Evolutionary conservation across 2,113 vertebrate species (phyloP).

Genomic region (Puntigrus tetrazona): DNA sequence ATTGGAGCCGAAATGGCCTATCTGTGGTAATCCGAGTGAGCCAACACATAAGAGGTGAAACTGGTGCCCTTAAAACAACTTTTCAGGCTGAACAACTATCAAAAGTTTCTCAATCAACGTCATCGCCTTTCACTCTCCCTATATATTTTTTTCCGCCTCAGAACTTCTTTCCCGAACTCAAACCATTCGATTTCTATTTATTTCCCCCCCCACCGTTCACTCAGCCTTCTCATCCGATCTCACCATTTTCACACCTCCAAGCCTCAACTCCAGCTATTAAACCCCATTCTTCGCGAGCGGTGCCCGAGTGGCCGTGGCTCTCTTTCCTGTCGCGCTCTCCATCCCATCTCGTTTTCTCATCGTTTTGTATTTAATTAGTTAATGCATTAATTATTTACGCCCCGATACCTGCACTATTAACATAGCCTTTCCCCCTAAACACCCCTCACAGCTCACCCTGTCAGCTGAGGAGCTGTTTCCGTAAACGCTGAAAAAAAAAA

Average conservation of each 20-base stretch:
- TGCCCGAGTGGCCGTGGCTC: conserved; percentile 61
- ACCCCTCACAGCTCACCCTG: conserved; percentile 56
- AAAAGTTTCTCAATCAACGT: conserved; percentile 81
- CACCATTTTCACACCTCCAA: conserved; percentile 71
- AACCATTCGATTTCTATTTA: conserved; percentile 81
- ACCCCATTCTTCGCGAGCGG: conserved; percentile 65
- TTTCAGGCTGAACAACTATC: conserved; percentile 76
- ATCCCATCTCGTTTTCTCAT: conserved; percentile 72
- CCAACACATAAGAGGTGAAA: conserved; percentile 53
- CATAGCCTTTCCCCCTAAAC: conserved; percentile 61
- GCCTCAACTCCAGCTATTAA: conserved; percentile 68
- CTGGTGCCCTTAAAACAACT: conserved; percentile 74
- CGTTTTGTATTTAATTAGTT: conserved; percentile 78
- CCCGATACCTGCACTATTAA: conserved; percentile 78
- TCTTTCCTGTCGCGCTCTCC: conserved; percentile 50
- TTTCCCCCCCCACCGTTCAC: conserved; percentile 59
- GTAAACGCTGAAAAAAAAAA: conserved; percentile 45
- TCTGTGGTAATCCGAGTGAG: conserved; percentile 20
- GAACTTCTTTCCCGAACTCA: conserved; percentile 75
- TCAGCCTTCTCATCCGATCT: conserved; percentile 65
- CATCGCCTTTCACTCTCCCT: conserved; percentile 68
- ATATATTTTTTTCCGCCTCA: conserved; percentile 75
- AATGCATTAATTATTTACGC: conserved; percentile 81
- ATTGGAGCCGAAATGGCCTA: conserved; percentile 5
- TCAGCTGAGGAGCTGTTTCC: conserved; percentile 48